Evolutionary conservation across 1,140 invertebrate genomes (phyloP).

Genomic region (Micrasema longulum): DNA sequence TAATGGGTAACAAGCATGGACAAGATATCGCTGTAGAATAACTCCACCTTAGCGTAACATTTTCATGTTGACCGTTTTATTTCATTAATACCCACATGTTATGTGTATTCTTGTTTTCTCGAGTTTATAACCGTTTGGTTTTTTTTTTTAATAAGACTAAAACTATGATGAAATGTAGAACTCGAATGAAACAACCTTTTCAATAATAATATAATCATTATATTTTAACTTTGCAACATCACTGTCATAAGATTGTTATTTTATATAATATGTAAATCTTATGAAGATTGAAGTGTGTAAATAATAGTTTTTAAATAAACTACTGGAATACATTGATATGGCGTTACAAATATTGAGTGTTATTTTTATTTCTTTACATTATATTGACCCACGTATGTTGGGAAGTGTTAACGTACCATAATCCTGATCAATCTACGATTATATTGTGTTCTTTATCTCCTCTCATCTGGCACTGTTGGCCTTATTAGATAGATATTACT

Average conservation of each 20-base stretch:
- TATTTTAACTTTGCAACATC: constrained; percentile 43
- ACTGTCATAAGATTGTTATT: constrained; percentile 47
- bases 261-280: constrained; percentile 47
- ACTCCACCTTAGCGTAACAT: constrained; percentile 11
- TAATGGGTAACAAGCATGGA: constrained; percentile 33
- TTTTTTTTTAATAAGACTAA: constrained; percentile 32
- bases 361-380: constrained; percentile 4
- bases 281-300: constrained; percentile 49
- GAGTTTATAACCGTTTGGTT: constrained; percentile 34
- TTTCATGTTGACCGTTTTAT: constrained; percentile 29
- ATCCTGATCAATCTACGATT: too few species aligned
- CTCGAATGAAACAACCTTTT: constrained; percentile 40
- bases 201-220: constrained; percentile 35
- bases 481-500: constrained; percentile 1
- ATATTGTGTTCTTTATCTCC: too few species aligned
- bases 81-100: constrained; percentile 31
- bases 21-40: constrained; percentile 30
- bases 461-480: too few species aligned
- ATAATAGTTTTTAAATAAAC: constrained; percentile 50
- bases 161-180: constrained; percentile 18
- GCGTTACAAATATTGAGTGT: constrained; percentile 43
- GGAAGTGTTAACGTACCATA: too few species aligned
- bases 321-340: constrained; percentile 48
- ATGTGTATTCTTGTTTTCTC: constrained; percentile 19
- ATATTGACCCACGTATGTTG: neutral